Percentiles rank a stretch among this genome's conserved stretches.
Evolutionary conservation across 2,113 vertebrate genomes (phyloP).

Genomic region (Puma concolor): DNA sequence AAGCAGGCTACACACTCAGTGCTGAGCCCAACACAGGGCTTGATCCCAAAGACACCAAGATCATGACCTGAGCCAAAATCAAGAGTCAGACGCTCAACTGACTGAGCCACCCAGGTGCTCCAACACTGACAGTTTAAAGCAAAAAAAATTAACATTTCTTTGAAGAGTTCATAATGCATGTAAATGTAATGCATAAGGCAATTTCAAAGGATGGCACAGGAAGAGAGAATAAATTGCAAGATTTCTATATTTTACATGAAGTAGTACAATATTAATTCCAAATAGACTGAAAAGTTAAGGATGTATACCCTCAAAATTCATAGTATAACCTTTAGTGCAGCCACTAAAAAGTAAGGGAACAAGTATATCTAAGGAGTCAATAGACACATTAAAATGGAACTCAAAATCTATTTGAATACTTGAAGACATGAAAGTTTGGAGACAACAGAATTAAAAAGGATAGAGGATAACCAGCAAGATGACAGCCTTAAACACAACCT

Average conservation of each 20-base stretch:
- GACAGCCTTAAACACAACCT: background rate
- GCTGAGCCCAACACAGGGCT: no score
- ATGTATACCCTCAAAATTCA: background rate
- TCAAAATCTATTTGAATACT: background rate
- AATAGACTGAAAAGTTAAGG: background rate
- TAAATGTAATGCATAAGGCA: background rate
- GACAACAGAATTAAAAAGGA: background rate
- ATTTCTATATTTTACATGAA: background rate
- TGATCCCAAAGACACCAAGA: no score
- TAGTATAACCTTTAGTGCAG: background rate
- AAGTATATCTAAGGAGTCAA: background rate
- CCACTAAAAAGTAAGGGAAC: background rate
- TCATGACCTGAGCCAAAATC: no score
- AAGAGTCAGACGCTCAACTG: no score
- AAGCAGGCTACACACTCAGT: no score
- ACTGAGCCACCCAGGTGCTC: no score
- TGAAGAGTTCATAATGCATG: background rate
- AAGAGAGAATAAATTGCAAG: background rate
- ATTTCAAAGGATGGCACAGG: background rate
- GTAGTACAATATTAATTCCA: background rate
- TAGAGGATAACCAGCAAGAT: background rate
- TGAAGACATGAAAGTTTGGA: background rate
- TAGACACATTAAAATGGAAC: background rate
- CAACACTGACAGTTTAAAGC: background rate
- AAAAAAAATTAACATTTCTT: background rate